Base-by-base conservation (phyloP, 2,888 invertebrate species). In the Zeuzera pyrina region DNA sequence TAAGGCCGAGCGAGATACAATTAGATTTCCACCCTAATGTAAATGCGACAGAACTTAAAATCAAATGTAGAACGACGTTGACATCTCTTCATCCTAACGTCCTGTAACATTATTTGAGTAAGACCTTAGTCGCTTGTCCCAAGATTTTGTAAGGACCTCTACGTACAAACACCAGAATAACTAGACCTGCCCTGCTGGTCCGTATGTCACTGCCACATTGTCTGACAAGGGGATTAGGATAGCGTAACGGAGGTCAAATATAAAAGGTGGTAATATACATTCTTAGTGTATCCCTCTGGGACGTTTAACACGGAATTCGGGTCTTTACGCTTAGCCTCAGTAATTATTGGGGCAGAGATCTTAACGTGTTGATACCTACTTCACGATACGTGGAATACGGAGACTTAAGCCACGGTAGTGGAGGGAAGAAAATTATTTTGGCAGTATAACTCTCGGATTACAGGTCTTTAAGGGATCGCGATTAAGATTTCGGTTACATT, bases 291-390 rank as follows among this genome's bases (percentile, higher is more conserved):
- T 66, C 72, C 78, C 69, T 44, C 29, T 45, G 66, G 69, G 69
- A 57, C 71, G 56, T 67, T 77, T 73, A 72, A 74, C 78, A 71
- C 56, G 56, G 64, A 66, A 65, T 77, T 70, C 53, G 66, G 72
- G 65, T 59, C 65, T 74, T 61, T 66, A 65, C 62, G 65, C 60
- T 73, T 63, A 71, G 68, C 65, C 72, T 59, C 36, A 56, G 73
- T 79, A 79, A 81, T 79, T 78, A 77, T 66, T 56, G 52, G 65
- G 74, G 71, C 61, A 56, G 64, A 57, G 57, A 25, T 25, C 25
- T 25, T 12, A 25, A 25, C 25, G 25, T 25, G 25, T 25, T 25
- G 25, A 25, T 25, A 25, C 25, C 25, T 25, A 46, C 45, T 58
- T 47, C 32, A 46, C 42, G 47, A 50, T 52, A 38, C 41, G 31